Conservation (phyloP, 2,113 vertebrate species). For the Tragulus kanchil region DNA sequence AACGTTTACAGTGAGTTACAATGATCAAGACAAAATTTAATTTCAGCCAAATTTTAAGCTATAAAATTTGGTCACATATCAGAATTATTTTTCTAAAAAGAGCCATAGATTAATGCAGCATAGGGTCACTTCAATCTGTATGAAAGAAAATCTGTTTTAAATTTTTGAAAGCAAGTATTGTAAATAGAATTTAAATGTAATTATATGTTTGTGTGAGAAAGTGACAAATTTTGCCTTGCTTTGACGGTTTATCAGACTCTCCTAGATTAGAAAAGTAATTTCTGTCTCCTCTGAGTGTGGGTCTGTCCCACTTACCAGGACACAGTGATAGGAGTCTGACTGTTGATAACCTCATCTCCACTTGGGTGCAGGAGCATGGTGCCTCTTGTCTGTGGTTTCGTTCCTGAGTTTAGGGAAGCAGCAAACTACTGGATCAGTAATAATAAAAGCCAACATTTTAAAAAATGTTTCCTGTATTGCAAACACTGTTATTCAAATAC, state of each 20-base stretch:
- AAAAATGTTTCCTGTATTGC: not conserved
- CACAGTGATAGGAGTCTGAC: not conserved
- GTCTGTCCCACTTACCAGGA: not conserved
- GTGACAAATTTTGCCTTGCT: not conserved
- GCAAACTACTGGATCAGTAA: not conserved
- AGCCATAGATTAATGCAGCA: not conserved
- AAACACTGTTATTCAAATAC: not conserved
- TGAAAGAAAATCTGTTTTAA: not conserved
- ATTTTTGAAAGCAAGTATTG: not conserved
- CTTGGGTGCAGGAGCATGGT: accelerated
- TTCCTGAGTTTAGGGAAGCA: not conserved
- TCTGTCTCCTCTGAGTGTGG: not conserved
- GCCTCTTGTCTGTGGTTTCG: not conserved
- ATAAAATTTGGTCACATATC: not conserved
- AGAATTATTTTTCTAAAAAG: not conserved
- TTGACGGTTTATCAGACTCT: not conserved
- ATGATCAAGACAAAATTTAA: not conserved
- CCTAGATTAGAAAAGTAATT: not conserved
- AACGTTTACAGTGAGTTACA: not conserved
- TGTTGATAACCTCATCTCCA: not conserved
- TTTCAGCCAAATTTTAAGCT: not conserved
- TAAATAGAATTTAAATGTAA: not conserved
- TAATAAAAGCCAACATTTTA: not conserved
- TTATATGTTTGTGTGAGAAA: not conserved
- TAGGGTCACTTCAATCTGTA: not conserved